A percentile compares a stretch with the other conserved stretches of the same genome.
Conservation (phyloP, 1,140 invertebrate species). For the Schlechtendalia chinensis region DNA sequence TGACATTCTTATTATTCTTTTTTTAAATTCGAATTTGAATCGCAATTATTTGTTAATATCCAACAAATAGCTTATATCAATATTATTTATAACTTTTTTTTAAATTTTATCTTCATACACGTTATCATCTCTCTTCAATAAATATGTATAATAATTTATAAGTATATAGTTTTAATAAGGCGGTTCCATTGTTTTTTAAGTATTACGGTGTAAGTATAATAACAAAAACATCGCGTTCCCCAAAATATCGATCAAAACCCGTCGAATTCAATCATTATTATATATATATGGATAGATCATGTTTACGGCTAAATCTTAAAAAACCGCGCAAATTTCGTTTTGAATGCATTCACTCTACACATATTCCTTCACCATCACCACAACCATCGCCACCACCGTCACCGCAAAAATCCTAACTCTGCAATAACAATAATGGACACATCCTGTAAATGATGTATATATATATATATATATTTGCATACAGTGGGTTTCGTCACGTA, state of each 20-base stretch:
- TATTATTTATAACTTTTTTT: no score
- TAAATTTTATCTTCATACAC: no score
- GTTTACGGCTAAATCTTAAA: neutral
- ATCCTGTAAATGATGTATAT: neutral
- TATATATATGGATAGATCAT: no score
- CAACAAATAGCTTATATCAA: no score
- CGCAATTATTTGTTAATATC: no score
- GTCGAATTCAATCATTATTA: neutral
- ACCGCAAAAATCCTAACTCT: no score
- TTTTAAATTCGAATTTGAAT: no score
- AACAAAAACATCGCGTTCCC: neutral
- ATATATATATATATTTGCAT: neutral
- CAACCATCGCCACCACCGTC: no score
- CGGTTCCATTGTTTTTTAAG: neutral
- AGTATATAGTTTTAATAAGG: neutral
- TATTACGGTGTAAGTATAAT: neutral
- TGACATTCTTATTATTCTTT: no score
- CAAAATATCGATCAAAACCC: constrained; percentile 1
- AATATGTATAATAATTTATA: neutral
- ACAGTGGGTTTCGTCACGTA: constrained; percentile 7
- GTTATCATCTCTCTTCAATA: neutral
- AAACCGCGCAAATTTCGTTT: neutral
- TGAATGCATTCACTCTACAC: neutral
- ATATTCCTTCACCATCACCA: neutral
- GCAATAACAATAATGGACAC: constrained; percentile 11